Conservation (phyloP, 2,888 invertebrate genomes). For the Eumacrocentrus americanus region DNA sequence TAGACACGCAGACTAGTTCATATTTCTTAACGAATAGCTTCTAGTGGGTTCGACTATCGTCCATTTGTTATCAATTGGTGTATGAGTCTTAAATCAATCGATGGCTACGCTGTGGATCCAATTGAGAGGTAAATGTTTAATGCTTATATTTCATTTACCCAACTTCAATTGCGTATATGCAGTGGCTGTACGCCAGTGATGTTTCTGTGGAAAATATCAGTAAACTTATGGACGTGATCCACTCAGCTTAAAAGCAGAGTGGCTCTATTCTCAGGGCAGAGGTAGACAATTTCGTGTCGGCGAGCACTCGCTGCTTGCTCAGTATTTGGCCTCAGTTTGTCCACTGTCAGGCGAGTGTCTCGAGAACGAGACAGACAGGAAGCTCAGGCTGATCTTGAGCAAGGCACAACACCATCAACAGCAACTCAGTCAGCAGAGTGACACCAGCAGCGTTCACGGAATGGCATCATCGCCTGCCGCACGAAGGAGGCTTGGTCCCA, state of each 20-base stretch:
- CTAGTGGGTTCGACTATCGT: constrained; percentile 87
- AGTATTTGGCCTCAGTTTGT: constrained; percentile 83
- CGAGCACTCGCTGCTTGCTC: constrained; percentile 80
- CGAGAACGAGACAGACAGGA: constrained; percentile 86
- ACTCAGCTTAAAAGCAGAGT: constrained; percentile 86
- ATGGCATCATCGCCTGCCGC: constrained; percentile 63
- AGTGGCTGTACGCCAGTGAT: constrained; percentile 17
- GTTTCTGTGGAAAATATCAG: background rate
- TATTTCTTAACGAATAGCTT: constrained; percentile 58
- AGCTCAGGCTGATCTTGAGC: constrained; percentile 82
- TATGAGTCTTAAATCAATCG: constrained; percentile 83
- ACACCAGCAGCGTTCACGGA: constrained; percentile 50
- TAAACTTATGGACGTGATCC: constrained; percentile 19
- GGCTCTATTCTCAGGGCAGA: constrained; percentile 93
- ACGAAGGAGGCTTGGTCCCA: constrained; percentile 61
- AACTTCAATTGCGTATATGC: too few relatives aligned
- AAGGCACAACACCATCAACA: constrained; percentile 92
- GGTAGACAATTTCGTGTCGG: constrained; percentile 87
- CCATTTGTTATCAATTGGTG: constrained; percentile 95
- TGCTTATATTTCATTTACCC: too few relatives aligned
- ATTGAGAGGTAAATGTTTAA: constrained; percentile 90
- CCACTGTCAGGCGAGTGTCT: constrained; percentile 82
- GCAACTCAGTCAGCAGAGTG: constrained; percentile 75
- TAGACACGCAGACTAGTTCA: constrained; percentile 29
- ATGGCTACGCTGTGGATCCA: constrained; percentile 87